Conservation (phyloP, 2,888 invertebrate genomes). For the Apodemia duryi region DNA sequence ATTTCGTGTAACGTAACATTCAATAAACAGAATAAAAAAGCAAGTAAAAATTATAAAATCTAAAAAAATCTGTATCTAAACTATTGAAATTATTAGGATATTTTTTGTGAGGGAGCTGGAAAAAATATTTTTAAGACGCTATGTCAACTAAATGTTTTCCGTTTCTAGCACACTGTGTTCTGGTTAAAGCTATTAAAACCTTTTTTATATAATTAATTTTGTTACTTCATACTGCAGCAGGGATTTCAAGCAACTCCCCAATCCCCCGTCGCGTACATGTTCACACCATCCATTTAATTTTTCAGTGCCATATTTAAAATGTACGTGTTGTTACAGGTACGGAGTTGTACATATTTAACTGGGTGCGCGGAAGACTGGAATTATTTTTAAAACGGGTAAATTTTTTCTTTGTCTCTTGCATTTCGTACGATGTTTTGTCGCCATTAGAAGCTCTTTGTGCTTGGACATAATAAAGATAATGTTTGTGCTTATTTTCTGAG, state of each 20-base stretch:
- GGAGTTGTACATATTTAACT: slow-evolving; percentile 3
- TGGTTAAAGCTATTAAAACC: neutral
- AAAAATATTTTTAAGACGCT: no score
- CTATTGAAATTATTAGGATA: no score
- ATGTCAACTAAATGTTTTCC: no score
- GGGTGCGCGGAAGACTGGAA: neutral
- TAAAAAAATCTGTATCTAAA: no score
- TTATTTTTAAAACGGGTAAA: slow-evolving; percentile 18
- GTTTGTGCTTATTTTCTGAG: neutral
- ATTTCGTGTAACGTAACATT: no score
- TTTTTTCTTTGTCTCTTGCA: slow-evolving; percentile 17
- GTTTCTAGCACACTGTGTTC: no score
- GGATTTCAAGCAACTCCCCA: neutral
- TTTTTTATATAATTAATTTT: neutral
- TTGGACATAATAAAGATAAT: neutral
- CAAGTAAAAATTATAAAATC: no score
- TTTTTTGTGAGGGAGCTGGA: no score
- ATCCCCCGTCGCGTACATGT: neutral
- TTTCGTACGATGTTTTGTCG: slow-evolving; percentile 14
- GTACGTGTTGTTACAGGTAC: slow-evolving; percentile 12
- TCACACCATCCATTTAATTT: slow-evolving; percentile 12
- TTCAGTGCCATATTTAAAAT: slow-evolving; percentile 12
- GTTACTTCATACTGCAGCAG: neutral
- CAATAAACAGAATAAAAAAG: no score
- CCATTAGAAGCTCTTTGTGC: slow-evolving; percentile 20